Percentiles rank a stretch among this genome's conserved stretches.
These are phyloP conservation scores for Ahaetulla prasina DNA, from an alignment of 2,113 vertebrate genomes.

Conservation along the genomic window DNA sequence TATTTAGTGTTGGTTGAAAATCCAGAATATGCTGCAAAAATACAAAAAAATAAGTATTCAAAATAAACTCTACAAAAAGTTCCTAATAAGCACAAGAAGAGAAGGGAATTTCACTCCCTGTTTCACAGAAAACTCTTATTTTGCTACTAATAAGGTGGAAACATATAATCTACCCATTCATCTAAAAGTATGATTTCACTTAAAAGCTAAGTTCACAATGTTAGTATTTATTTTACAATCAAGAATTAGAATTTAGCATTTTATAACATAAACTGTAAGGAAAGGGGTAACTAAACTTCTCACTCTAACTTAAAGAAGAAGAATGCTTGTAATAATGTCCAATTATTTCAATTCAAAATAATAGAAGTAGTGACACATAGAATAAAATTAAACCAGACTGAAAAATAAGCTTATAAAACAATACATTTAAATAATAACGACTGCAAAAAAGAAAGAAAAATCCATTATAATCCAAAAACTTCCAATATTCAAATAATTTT, in stretches of 20 bases:
- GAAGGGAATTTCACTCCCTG: background rate
- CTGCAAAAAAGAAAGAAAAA: background rate
- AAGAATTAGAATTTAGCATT: background rate
- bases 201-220: background rate
- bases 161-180: background rate
- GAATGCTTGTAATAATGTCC: background rate
- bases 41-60: slow-evolving; percentile 60
- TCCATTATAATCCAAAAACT: background rate
- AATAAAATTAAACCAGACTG: background rate
- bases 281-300: background rate
- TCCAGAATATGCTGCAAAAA: slow-evolving; percentile 86
- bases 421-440: background rate
- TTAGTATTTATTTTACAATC: background rate
- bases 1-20: slow-evolving; percentile 94
- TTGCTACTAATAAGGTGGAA: background rate
- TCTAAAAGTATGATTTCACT: background rate
- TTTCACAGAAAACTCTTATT: background rate
- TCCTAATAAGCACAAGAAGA: background rate
- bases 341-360: background rate
- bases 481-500: background rate
- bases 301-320: background rate
- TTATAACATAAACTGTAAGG: background rate
- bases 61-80: background rate
- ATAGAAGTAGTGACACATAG: background rate
- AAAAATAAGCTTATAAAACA: background rate